A percentile compares a stretch with the other conserved stretches of the same genome.
phyloP scores from a whole-genome alignment of 2,113 vertebrate species.

The Upupa epops region DNA sequence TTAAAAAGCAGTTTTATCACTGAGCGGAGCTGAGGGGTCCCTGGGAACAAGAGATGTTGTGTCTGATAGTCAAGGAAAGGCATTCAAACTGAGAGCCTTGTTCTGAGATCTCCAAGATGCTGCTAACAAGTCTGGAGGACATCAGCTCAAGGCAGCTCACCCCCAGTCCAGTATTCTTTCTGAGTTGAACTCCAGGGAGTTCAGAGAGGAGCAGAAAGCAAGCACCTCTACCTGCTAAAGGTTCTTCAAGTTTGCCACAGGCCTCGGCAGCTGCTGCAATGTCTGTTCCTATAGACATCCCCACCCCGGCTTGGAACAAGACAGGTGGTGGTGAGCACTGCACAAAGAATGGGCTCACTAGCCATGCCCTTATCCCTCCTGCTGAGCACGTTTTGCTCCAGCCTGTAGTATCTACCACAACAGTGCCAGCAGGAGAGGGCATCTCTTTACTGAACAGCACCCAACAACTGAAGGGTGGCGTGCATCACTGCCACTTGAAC shows the following conservation, averaged over 20 bases:
- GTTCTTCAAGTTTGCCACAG: neutral
- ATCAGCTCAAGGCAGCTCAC: neutral
- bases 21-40: conserved; percentile 4
- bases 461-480: neutral
- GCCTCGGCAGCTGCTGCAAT: neutral
- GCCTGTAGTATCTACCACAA: neutral
- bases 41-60: conserved; percentile 53
- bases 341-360: neutral
- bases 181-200: neutral
- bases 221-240: neutral
- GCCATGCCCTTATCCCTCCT: neutral
- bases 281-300: neutral
- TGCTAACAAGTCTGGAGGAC: neutral
- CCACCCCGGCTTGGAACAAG: neutral
- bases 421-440: neutral
- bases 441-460: neutral
- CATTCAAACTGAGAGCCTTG: neutral
- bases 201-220: neutral
- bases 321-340: neutral
- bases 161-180: neutral
- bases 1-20: conserved; percentile 61
- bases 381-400: neutral
- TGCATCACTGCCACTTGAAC: neutral
- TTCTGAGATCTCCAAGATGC: neutral
- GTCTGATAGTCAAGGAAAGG: conserved; percentile 13